Base-by-base conservation (phyloP, 2,888 invertebrate genomes). In the Conops quadrifasciatus region DNA sequence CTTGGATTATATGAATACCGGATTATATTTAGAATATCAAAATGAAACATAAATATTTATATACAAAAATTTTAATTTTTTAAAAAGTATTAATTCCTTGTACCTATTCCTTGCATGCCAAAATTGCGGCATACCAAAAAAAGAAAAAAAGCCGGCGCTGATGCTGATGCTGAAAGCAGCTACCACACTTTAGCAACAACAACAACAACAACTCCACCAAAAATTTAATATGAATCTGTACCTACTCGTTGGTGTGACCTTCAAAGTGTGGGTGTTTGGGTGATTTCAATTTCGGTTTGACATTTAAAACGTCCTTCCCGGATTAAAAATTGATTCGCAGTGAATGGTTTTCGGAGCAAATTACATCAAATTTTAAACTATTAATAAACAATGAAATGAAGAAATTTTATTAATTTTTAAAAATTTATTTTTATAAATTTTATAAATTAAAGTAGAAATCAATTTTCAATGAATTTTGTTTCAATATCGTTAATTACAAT, bases 171-270 rank as follows among this genome's bases (percentile, higher is more conserved):
- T 45, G 47, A 15, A 63, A 47, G 62, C 58, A 13, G 24, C 16
- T 15, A 26, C 28, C 15, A 24, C 28, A 24, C 2, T 5, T 45
- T 11, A 63, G 43, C 63, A 63, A 47, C 59, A 66, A 15, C 58
- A 59, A 56, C 56, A 30, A 45, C 56, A 67, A 13, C 36, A 59
- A 13, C 58, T 24, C 15, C 58, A 45, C 7, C 53, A 59, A 47
- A 58, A 28, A 60, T 24, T 43, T 56, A 16, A 49, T 28, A 13
- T 24, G 21, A 7, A 28, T 16, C 15, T 13, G 49, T 67, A 59
- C 26, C 67, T 59, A 67, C 67, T 11, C 63, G 28, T 49, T 36
- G 19, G 56, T 15, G 24, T 66, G 67, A 67, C 67, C 67, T 67
- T 67, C 45, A 67, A 67, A 67, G 47, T 49, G 59, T 28, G 19